A percentile compares a stretch with the other conserved stretches of the same genome.
Conservation (phyloP, 2,888 invertebrate genomes). For the Pachliopta kotzebuea region DNA sequence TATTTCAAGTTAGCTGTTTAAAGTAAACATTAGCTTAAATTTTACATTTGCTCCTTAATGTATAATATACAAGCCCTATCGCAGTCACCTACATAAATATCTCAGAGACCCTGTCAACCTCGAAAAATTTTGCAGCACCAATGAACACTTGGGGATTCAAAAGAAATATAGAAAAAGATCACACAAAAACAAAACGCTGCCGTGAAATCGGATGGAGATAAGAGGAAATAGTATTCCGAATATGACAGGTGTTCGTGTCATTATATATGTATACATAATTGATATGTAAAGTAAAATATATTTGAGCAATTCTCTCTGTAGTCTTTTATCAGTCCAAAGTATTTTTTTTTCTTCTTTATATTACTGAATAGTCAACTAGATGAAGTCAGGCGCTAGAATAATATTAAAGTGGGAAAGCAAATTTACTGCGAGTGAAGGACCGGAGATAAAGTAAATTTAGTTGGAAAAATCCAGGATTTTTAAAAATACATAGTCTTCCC, state of each 20-base stretch:
- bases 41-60: conserved; percentile 62
- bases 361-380: no score
- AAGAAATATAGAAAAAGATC: conserved; percentile 33
- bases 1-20: neutral
- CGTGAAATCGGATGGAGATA: neutral
- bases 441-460: neutral
- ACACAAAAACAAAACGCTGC: neutral
- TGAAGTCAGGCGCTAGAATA: no score
- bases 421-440: no score
- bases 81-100: conserved; percentile 50
- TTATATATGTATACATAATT: no score
- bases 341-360: no score
- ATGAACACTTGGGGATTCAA: conserved; percentile 59
- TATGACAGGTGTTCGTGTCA: neutral
- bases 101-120: conserved; percentile 62
- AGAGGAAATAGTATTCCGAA: neutral
- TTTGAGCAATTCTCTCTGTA: conserved; percentile 16
- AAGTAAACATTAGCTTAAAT: conserved; percentile 51
- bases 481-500: no score
- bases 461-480: neutral
- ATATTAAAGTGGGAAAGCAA: no score
- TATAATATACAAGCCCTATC: conserved; percentile 53
- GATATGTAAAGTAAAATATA: conserved; percentile 22
- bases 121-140: conserved; percentile 65
- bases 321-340: conserved; percentile 1